Evolutionary conservation across 2,113 vertebrate genomes (phyloP).

Genomic region (Bostrychus sinensis): DNA sequence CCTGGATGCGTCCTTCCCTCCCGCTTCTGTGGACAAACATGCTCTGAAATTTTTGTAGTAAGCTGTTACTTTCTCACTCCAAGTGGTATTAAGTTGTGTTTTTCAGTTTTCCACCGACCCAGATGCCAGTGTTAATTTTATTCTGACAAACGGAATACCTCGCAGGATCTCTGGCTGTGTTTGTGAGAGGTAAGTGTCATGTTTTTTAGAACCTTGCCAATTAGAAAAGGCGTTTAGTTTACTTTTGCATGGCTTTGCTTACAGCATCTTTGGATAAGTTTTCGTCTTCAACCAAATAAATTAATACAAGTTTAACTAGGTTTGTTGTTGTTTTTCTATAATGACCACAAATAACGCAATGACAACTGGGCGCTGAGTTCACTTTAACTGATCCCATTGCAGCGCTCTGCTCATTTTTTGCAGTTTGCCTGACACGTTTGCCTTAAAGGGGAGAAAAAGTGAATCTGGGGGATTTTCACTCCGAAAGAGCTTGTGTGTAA

Average conservation of each 20-base stretch:
- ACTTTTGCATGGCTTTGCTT: neutral
- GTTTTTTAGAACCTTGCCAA: neutral
- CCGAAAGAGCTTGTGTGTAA: conserved; percentile 48
- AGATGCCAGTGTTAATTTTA: conserved; percentile 59
- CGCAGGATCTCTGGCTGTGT: conserved; percentile 6
- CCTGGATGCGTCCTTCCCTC: conserved; percentile 18
- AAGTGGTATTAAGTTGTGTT: conserved; percentile 1
- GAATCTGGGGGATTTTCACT: conserved; percentile 10
- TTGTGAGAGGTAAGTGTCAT: conserved; percentile 54
- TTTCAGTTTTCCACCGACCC: conserved; percentile 13
- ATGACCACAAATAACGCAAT: no score
- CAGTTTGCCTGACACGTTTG: conserved; percentile 15
- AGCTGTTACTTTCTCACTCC: conserved; percentile 12
- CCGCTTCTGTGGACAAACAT: conserved; percentile 2
- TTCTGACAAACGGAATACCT: conserved; percentile 64
- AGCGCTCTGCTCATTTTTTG: neutral
- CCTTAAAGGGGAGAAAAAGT: conserved; percentile 15
- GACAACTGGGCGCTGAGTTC: no score
- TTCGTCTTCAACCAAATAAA: no score
- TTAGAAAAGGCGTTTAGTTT: no score
- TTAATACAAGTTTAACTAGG: no score
- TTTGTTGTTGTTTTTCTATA: no score
- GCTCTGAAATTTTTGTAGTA: conserved; percentile 31
- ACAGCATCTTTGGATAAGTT: no score
- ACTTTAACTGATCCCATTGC: no score